Base-by-base conservation (phyloP, 2,888 invertebrate genomes). In the Baccha elongata region DNA sequence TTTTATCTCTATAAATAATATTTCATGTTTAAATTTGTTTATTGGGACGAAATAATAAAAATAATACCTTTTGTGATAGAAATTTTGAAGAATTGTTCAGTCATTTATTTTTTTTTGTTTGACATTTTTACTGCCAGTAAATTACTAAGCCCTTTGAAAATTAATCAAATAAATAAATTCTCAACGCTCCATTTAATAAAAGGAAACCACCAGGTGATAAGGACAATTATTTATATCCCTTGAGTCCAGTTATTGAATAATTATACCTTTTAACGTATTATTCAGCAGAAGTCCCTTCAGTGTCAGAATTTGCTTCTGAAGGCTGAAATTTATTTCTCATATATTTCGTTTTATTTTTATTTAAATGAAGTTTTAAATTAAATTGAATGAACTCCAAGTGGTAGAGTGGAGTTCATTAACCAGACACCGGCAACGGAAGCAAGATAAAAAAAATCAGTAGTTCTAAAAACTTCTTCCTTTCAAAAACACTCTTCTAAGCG, bases 161-260 rank as follows among this genome's bases (percentile, higher is more conserved):
- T 10, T 23, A 2, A 10, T 6, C 15, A 23, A 19, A 21, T 68
- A 53, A 44, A 52, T 32, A 52, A 13, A 35, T 26, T 53, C 10
- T 5, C 29, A 19, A 53, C 42, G 44, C 37, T 62, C 13, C 48
- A 55, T 48, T 55, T 26, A 60, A 46, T 32, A 37, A n/a, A n/a
- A 13, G 17, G 15, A 42, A 42, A 42, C 62, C 15, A 50, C 3
- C 53, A 60, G 44, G 65, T 71, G 75, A 71, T 71, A 75, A 75
- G 46, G 46, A 71, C 65, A 52, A 40, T 60, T 65, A 81, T 81
- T 76, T 60, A 81, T 76, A 32, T 46, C 52, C 42, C 8, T 29
- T 23, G 6, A 19, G 44, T 21, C 11, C 7, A 71, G 81, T 40
- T 65, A 67, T 81, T 71, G 75, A 71, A 81, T 69, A 65, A 50